phyloP scores from a whole-genome alignment of 2,888 invertebrate genomes.

The Caenorhabditis doughertyi region DNA sequence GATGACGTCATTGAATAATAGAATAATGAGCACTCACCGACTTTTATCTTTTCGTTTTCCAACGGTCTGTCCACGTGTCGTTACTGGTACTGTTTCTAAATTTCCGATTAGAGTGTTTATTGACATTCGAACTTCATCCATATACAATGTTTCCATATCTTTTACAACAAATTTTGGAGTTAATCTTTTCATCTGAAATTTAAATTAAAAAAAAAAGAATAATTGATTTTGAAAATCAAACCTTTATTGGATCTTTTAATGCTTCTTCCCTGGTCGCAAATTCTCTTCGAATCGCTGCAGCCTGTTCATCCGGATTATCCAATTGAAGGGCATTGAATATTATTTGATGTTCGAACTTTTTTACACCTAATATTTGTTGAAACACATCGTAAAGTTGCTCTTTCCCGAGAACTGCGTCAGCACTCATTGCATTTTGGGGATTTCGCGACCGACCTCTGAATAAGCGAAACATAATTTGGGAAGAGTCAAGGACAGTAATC shows the following conservation, averaged over 20 bases:
- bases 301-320: slow-evolving; percentile 99
- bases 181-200: slow-evolving; percentile 91
- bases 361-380: slow-evolving; percentile 97
- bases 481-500: too few relatives aligned
- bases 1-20: not conserved
- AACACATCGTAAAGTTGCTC: slow-evolving; percentile 99
- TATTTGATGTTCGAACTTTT: slow-evolving; percentile 99
- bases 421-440: slow-evolving; percentile 67
- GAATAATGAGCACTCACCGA: slow-evolving; percentile 88
- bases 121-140: slow-evolving; percentile 90
- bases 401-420: slow-evolving; percentile 89
- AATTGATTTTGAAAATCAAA: slow-evolving; percentile 83
- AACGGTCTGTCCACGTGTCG: slow-evolving; percentile 95
- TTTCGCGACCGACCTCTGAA: slow-evolving; percentile 65
- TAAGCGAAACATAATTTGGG: too few relatives aligned
- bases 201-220: not conserved
- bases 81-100: slow-evolving; percentile 97
- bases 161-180: slow-evolving; percentile 99
- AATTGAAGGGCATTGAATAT: slow-evolving; percentile 98
- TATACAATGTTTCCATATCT: slow-evolving; percentile 99
- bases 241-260: slow-evolving; percentile 97
- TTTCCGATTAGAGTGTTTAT: slow-evolving; percentile 99
- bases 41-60: slow-evolving; percentile 91
- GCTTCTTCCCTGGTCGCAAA: slow-evolving; percentile 97
- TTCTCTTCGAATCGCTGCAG: slow-evolving; percentile 98